Percentiles rank a stretch among this genome's conserved stretches.
These are phyloP conservation scores for Chiridota heheva DNA, from an alignment of 35 echinoderm and acorn worm species.

Conservation along the genomic window DNA sequence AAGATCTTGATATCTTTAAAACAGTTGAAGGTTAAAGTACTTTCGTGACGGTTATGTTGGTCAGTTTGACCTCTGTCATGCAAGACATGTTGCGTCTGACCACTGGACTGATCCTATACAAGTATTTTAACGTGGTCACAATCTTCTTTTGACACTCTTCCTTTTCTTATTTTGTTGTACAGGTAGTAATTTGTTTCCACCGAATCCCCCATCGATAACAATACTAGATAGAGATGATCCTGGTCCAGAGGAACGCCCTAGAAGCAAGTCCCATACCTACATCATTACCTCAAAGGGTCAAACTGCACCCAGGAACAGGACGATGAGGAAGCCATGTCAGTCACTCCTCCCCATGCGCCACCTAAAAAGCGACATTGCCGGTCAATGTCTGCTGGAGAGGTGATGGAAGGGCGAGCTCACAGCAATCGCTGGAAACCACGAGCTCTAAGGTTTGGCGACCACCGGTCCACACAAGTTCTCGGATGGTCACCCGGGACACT, in stretches of 20 bases:
- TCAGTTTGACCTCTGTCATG: no score
- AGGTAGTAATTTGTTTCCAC: no score
- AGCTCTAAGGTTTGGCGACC: slow-evolving; percentile 87
- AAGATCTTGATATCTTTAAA: no score
- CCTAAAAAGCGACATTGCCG: slow-evolving; percentile 95
- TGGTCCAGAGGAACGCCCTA: background rate
- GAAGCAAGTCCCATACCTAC: slow-evolving; percentile 21
- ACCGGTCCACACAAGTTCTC: slow-evolving; percentile 43
- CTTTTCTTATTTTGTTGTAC: no score
- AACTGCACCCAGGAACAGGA: slow-evolving; percentile 16
- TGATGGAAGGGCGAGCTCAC: slow-evolving; percentile 43
- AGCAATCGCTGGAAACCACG: slow-evolving; percentile 70
- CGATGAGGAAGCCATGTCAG: slow-evolving; percentile 41
- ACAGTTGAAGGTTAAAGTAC: no score
- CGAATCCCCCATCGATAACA: slow-evolving; percentile 46
- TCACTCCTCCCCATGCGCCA: slow-evolving; percentile 64
- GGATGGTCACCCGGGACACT: slow-evolving; percentile 68
- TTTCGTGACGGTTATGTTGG: no score
- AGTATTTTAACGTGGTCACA: no score
- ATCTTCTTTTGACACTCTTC: no score
- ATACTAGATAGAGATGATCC: slow-evolving; percentile 12
- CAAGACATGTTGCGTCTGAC: no score
- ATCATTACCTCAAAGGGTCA: background rate
- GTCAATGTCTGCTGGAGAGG: slow-evolving; percentile 84
- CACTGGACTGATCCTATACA: no score